Conservation (phyloP, 1,140 invertebrate genomes). For the Drosophila mojavensis region DNA sequence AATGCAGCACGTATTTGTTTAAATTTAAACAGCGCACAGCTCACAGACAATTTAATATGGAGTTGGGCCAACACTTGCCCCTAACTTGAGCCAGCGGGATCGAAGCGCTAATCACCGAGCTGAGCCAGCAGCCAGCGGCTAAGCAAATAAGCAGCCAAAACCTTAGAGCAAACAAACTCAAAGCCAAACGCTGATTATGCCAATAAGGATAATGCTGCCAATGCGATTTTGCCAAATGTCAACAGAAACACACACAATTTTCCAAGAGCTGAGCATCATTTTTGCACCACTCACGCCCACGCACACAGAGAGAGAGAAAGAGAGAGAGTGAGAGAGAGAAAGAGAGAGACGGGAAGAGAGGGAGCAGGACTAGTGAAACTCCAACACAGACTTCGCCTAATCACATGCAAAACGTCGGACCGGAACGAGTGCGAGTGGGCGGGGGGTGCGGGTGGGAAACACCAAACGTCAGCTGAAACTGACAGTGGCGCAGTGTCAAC, state of each 20-base stretch:
- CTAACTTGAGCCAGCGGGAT: too few species aligned
- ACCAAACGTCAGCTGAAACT: constrained; percentile 62
- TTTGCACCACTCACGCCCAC: constrained; percentile 21
- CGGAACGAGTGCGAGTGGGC: neutral
- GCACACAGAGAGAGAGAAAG: neutral
- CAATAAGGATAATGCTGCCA: constrained; percentile 54
- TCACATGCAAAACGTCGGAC: constrained; percentile 47
- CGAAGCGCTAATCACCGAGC: neutral
- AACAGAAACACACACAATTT: constrained; percentile 38
- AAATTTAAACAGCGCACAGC: constrained; percentile 44
- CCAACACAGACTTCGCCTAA: constrained; percentile 37
- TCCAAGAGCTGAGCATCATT: constrained; percentile 28
- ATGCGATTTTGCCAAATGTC: constrained; percentile 41
- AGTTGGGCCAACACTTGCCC: too few species aligned
- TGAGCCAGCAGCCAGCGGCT: neutral
- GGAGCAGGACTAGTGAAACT: constrained; percentile 7
- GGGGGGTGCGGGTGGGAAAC: constrained; percentile 27
- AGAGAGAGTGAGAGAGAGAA: too few species aligned
- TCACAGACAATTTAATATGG: constrained; percentile 4
- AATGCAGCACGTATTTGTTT: constrained; percentile 59
- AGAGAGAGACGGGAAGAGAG: too few species aligned
- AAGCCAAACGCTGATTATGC: constrained; percentile 34
- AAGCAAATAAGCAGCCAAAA: constrained; percentile 34
- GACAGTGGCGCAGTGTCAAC: constrained; percentile 51
- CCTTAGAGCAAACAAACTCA: constrained; percentile 26